Evolutionary conservation across 53 echinoderm and acorn worm genomes (phyloP).

Genomic region (Holothuria leucospilota): DNA sequence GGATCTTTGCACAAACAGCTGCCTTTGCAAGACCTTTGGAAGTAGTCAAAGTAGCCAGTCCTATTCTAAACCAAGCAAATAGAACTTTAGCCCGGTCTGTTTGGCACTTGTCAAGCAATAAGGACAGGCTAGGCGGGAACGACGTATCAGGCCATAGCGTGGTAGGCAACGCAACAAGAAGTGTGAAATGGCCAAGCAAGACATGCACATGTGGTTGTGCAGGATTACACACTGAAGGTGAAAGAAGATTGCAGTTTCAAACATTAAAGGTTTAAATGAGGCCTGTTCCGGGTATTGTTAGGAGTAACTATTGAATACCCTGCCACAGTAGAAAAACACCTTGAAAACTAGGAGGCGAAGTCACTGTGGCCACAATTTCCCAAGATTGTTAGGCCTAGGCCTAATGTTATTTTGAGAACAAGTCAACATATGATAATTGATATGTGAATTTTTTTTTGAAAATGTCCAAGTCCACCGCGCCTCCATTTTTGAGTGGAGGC

Average conservation of each 20-base stretch:
- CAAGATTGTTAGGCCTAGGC: no score
- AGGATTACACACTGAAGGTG: conserved; percentile 85
- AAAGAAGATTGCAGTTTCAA: neutral
- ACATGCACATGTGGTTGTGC: conserved; percentile 84
- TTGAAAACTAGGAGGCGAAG: no score
- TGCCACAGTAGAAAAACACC: no score
- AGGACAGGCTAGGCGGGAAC: neutral
- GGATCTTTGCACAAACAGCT: neutral
- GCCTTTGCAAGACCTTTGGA: conserved; percentile 27
- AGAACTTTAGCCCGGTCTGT: conserved; percentile 10
- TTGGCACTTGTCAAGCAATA: conserved; percentile 19
- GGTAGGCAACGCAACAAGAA: conserved; percentile 14
- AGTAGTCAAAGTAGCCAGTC: neutral
- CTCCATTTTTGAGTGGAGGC: no score
- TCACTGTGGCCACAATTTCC: no score
- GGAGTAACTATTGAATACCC: no score
- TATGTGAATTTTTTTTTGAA: no score
- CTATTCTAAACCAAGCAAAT: conserved; percentile 13
- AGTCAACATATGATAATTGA: no score
- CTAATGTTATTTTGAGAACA: no score
- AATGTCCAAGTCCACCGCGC: no score
- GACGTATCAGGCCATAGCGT: neutral
- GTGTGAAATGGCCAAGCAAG: conserved; percentile 59
- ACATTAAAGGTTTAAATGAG: no score
- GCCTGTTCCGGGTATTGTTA: no score